phyloP scores from a whole-genome alignment of 2,888 invertebrate species.

The Dryobota labecula region DNA sequence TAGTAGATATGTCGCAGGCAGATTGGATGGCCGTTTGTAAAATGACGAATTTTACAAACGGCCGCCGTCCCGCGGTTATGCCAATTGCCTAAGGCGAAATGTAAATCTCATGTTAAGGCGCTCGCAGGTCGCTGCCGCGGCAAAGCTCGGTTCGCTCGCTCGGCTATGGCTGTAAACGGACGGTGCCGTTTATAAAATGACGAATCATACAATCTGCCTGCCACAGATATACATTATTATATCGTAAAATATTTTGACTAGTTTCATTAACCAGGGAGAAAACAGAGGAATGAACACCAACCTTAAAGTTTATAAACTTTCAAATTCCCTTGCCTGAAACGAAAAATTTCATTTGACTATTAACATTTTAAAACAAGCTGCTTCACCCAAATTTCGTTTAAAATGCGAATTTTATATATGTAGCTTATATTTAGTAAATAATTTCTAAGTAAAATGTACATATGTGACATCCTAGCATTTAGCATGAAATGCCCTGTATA shows the following conservation, averaged over 20 bases:
- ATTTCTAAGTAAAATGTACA: constrained; percentile 42
- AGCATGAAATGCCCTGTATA: constrained; percentile 51
- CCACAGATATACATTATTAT: no score
- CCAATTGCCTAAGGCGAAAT: no score
- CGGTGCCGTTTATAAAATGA: no score
- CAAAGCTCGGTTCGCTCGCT: no score
- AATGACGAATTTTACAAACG: no score
- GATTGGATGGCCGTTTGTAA: no score
- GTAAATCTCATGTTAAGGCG: no score
- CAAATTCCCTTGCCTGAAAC: neutral
- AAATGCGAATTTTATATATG: constrained; percentile 10
- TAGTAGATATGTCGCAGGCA: no score
- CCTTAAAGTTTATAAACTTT: neutral
- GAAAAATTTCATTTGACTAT: neutral
- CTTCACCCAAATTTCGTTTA: constrained; percentile 16
- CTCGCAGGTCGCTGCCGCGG: no score
- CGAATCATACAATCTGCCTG: no score
- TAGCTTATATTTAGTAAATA: constrained; percentile 47
- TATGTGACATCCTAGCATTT: constrained; percentile 38
- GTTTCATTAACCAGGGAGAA: neutral
- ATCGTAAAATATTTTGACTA: neutral
- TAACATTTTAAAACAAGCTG: constrained; percentile 10
- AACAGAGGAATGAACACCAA: neutral
- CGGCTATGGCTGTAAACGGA: no score
- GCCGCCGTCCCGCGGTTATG: no score